phyloP scores from a whole-genome alignment of 2,797 vertebrate species.

The Phataginus tetradactyla region DNA sequence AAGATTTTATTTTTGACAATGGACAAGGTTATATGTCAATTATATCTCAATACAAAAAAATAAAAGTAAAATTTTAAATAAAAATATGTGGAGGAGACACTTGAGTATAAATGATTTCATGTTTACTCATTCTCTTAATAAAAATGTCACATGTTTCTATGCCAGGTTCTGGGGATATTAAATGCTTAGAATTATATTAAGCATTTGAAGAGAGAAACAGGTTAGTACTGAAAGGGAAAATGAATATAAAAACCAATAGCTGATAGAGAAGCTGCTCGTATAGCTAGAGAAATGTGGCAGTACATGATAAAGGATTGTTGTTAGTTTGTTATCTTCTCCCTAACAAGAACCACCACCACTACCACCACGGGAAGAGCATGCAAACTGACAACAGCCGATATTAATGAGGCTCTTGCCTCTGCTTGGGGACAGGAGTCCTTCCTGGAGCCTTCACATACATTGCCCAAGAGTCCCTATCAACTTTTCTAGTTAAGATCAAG shows the following conservation, averaged over 20 bases:
- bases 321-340: not conserved
- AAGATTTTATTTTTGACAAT: not conserved
- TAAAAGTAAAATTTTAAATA: not conserved
- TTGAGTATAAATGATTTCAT: not conserved
- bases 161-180: not conserved
- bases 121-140: not conserved
- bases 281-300: not conserved
- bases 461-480: not conserved
- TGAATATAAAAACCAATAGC: not conserved
- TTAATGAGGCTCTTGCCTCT: not conserved
- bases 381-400: not conserved
- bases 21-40: not conserved
- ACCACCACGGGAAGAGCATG: not conserved
- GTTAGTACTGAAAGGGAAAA: not conserved
- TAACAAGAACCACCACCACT: fast-evolving
- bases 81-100: not conserved
- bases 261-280: not conserved
- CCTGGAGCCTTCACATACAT: fast-evolving
- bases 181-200: not conserved
- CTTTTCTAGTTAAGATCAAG: not conserved
- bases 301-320: fast-evolving
- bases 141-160: not conserved
- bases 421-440: fast-evolving
- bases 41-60: not conserved
- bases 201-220: not conserved